phyloP scores from a whole-genome alignment of 2,797 vertebrate genomes.

The Cryptoblepharus egeriae region DNA sequence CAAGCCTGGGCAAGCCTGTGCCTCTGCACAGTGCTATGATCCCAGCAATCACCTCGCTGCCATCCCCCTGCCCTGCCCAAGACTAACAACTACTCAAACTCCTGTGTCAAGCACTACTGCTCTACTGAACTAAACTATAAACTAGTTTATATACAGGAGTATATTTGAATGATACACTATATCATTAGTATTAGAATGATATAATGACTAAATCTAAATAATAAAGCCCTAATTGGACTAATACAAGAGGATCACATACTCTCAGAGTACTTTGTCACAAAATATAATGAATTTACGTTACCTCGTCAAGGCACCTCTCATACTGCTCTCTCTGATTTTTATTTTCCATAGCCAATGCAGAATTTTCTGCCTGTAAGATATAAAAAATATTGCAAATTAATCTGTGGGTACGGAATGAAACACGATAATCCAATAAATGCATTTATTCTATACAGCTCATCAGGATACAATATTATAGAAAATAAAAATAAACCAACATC shows the following conservation, averaged over 20 bases:
- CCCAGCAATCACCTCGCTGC: no score
- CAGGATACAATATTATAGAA: conserved; percentile 55
- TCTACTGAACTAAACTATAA: no score
- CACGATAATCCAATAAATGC: conserved; percentile 50
- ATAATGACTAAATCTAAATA: conserved; percentile 44
- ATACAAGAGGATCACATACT: conserved; percentile 15
- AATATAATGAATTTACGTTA: conserved; percentile 72
- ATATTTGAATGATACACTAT: conserved; percentile 45
- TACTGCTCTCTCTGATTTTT: conserved; percentile 92
- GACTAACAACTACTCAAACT: no score
- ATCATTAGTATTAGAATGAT: conserved; percentile 19
- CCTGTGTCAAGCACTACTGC: no score
- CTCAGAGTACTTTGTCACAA: conserved; percentile 38
- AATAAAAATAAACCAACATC: conserved; percentile 9
- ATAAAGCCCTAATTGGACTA: conserved; percentile 31
- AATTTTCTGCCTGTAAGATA: conserved; percentile 86
- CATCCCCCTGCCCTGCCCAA: no score
- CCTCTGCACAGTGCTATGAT: no score
- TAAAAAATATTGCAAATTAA: conserved; percentile 64
- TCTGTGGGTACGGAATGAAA: conserved; percentile 51
- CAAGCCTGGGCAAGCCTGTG: no score
- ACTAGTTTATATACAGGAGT: background rate
- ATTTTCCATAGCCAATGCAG: conserved; percentile 86
- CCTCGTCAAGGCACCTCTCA: conserved; percentile 92
- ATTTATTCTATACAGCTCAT: conserved; percentile 54